phyloP scores from a whole-genome alignment of 2,797 vertebrate genomes.

The Scyliorhinus canicula region DNA sequence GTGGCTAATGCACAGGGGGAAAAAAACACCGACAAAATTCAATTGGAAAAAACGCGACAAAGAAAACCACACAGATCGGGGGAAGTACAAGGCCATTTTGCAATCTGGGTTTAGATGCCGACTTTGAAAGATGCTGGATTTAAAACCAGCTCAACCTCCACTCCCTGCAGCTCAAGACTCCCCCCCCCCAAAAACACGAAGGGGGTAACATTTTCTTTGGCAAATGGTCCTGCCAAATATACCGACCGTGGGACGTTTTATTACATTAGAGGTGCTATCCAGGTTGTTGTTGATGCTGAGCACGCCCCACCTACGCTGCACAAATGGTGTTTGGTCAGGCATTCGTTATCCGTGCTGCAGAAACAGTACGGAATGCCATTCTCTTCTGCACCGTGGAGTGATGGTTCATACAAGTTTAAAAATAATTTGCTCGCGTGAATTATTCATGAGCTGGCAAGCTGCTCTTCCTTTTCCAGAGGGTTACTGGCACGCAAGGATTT shows the following conservation, averaged over 20 bases:
- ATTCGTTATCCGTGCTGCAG: neutral
- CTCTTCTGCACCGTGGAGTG: neutral
- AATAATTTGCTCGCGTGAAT: constrained; percentile 31
- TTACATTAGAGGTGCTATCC: neutral
- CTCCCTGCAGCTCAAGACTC: neutral
- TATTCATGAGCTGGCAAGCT: constrained; percentile 21
- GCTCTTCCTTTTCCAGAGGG: neutral
- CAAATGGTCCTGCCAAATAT: neutral
- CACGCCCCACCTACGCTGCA: neutral
- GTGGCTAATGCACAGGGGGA: neutral
- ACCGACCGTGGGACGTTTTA: neutral
- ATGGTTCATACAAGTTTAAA: neutral
- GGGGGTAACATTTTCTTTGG: neutral
- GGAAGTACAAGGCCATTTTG: neutral
- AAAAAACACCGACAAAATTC: neutral
- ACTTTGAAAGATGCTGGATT: too few relatives aligned
- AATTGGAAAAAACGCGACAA: neutral
- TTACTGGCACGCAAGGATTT: constrained; percentile 8
- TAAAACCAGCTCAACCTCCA: neutral
- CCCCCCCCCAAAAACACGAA: too few relatives aligned
- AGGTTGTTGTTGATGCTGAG: neutral
- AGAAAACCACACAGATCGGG: neutral
- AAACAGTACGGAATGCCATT: neutral
- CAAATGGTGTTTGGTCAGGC: neutral
- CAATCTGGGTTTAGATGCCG: neutral